These are phyloP conservation scores for Cancer borealis DNA, from an alignment of 2,888 invertebrate genomes.

Conservation along the genomic window DNA sequence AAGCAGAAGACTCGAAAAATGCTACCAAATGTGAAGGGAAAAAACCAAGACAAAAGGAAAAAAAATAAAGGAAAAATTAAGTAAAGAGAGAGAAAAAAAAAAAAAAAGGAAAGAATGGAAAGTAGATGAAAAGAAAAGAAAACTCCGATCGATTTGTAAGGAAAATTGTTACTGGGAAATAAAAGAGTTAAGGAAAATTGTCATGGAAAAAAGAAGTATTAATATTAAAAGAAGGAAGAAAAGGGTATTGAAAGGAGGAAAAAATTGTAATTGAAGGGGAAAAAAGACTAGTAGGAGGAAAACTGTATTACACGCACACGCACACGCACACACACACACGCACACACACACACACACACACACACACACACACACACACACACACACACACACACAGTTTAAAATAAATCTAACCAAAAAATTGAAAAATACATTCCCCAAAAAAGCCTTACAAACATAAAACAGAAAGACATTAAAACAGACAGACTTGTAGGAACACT, in stretches of 20 bases:
- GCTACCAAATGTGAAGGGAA: not conserved
- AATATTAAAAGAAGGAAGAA: too few species aligned
- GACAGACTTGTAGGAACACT: too few species aligned
- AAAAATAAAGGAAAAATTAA: too few species aligned
- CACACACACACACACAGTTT: not conserved
- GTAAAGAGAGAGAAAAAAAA: too few species aligned
- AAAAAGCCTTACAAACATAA: not conserved
- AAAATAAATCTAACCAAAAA: not conserved
- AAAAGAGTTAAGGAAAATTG: too few species aligned
- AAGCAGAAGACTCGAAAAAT: not conserved
- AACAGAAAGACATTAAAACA: not conserved
- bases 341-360: constrained; percentile 7
- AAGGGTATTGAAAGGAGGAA: not conserved
- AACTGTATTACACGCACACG: not conserved
- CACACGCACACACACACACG: not conserved
- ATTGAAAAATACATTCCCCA: not conserved
- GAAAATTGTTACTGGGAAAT: too few species aligned
- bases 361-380: constrained; percentile 15
- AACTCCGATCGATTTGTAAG: too few species aligned
- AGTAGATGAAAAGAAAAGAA: too few species aligned
- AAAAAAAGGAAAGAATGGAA: too few species aligned
- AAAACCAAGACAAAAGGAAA: not conserved
- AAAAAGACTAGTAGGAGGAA: not conserved
- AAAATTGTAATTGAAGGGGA: not conserved
- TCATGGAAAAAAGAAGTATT: too few species aligned